Base-by-base conservation (phyloP, 2,797 vertebrate species). In the Uromys caudimaculatus region DNA sequence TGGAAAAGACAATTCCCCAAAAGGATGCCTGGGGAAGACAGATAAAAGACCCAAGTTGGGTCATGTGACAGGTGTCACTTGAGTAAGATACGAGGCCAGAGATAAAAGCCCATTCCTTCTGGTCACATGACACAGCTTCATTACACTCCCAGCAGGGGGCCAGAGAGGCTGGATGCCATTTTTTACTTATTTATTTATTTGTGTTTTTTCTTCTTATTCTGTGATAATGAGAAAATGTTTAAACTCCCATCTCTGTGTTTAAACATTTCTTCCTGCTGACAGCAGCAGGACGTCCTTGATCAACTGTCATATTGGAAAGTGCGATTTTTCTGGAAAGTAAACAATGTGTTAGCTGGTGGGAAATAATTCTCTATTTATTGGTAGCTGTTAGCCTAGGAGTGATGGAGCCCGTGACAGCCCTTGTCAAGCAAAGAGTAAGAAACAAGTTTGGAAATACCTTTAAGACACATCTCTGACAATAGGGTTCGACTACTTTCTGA, bases 201-300 rank as follows among this genome's bases (percentile, higher is more conserved):
- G 97, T 97, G 94, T 89, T 92, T 96, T 96, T 97, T 94, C 50
- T 97, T 97, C 98, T 98, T 98, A 98, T 98, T 99, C 98, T 98
- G 98, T 98, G 99, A 99, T 99, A 99, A 99, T 99, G 98, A 99
- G 98, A 98, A 98, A 98, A 98, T 98, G 98, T 99, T 99, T 98
- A 98, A 99, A 98, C 98, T 98, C 98, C 98, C 98, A 98, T 98
- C 98, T 96, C 94, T 98, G 98, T 98, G 98, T 99, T 99, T 98
- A 98, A 99, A 98, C 98, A 98, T 97, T 98, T 98, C 98, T 98
- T 97, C 98, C 97, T 98, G 98, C 98, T 98, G 99, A 98, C 98
- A 99, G 99, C 98, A 98, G 98, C 97, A 62, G 98, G 97, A 96
- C 97, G 98, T 97, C 97, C 98, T 99, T 99, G 98, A 99, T 99